These are phyloP conservation scores for Phainopepla nitens DNA, from an alignment of 2,113 vertebrate species.

Conservation along the genomic window DNA sequence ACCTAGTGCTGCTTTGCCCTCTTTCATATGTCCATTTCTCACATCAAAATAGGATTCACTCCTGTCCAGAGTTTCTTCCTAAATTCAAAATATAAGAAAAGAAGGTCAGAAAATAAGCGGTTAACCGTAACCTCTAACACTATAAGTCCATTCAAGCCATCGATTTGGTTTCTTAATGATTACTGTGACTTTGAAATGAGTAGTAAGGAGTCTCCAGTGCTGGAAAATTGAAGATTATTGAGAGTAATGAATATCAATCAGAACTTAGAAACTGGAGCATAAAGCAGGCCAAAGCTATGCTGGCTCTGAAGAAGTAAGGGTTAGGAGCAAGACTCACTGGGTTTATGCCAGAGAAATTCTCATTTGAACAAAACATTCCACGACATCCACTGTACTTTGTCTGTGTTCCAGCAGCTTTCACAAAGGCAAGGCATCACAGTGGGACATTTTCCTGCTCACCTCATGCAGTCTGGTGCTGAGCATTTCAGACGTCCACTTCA, in stretches of 20 bases:
- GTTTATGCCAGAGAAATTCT: slow-evolving; percentile 1
- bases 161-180: neutral
- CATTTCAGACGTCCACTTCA: neutral
- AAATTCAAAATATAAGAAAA: neutral
- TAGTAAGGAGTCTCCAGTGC: neutral
- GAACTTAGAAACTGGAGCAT: neutral
- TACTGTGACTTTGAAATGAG: neutral
- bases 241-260: neutral
- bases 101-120: neutral
- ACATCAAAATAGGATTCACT: neutral
- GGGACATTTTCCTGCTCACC: neutral
- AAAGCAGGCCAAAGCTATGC: neutral
- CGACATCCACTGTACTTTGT: neutral
- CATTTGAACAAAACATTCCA: neutral
- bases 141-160: neutral
- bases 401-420: neutral
- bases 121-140: neutral
- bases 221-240: neutral
- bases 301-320: neutral
- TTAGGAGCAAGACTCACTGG: neutral
- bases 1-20: neutral
- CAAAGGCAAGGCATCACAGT: neutral
- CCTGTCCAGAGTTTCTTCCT: neutral
- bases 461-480: neutral
- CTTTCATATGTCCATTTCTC: neutral